A percentile compares a stretch with the other conserved stretches of the same genome.
These are phyloP conservation scores for Sebastes nivosus DNA, from an alignment of 2,797 vertebrate genomes.

Conservation along the genomic window DNA sequence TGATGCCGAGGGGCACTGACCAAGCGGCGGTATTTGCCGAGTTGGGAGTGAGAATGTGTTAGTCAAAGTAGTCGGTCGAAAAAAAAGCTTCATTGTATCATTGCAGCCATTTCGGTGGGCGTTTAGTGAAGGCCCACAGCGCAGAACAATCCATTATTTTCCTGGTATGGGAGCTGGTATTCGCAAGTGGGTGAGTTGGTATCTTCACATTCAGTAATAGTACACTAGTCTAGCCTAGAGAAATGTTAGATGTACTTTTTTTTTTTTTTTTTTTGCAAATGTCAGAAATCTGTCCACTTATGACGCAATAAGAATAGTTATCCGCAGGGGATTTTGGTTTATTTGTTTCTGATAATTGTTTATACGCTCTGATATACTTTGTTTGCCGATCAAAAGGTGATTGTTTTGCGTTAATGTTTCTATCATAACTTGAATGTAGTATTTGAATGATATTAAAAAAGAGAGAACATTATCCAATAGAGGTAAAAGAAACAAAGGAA, in stretches of 20 bases:
- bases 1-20: too few species aligned
- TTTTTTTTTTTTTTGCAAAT: slow-evolving; percentile 16
- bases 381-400: background rate
- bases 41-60: too few species aligned
- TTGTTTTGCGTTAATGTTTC: background rate
- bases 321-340: background rate
- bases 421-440: background rate
- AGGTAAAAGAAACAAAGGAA: background rate
- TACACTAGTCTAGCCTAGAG: background rate
- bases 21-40: too few species aligned
- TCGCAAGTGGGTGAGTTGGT: slow-evolving; percentile 9
- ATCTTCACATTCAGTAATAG: slow-evolving; percentile 30
- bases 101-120: background rate
- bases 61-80: background rate
- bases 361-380: background rate
- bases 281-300: slow-evolving; percentile 18
- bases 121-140: background rate
- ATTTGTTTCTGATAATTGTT: background rate
- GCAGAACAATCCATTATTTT: background rate
- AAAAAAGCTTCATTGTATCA: background rate
- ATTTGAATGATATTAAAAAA: background rate
- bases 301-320: slow-evolving; percentile 7
- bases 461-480: background rate
- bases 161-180: slow-evolving; percentile 19
- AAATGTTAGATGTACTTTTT: slow-evolving; percentile 1